phyloP scores from a whole-genome alignment of 2,113 vertebrate genomes.

The Varanus salvator region DNA sequence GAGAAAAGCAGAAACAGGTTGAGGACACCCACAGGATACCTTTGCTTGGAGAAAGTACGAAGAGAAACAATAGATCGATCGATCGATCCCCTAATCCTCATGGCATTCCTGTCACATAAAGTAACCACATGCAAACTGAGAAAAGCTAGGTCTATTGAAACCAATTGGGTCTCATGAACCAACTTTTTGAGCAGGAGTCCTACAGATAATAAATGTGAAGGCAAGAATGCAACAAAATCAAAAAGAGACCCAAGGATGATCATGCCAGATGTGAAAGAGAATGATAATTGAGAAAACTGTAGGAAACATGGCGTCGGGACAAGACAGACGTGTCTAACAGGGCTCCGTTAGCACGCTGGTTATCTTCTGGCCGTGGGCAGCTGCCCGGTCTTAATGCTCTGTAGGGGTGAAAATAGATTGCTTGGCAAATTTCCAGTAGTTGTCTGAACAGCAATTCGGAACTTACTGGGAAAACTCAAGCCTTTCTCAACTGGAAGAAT shows the following conservation, averaged over 20 bases:
- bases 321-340: no score
- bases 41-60: neutral
- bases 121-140: neutral
- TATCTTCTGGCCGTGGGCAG: no score
- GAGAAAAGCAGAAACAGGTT: neutral
- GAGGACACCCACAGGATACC: neutral
- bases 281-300: neutral
- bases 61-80: neutral
- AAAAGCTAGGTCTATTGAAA: neutral
- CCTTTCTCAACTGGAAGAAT: no score
- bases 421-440: no score
- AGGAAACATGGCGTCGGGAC: no score
- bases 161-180: no score
- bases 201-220: neutral
- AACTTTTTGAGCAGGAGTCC: neutral
- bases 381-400: no score
- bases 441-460: no score
- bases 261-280: neutral
- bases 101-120: neutral
- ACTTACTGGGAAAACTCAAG: no score
- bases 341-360: no score
- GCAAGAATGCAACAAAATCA: neutral
- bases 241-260: neutral
- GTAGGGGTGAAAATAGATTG: no score
- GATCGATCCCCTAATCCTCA: neutral